Conservation (phyloP, 2,797 vertebrate genomes). For the Anguilla pacifica region DNA sequence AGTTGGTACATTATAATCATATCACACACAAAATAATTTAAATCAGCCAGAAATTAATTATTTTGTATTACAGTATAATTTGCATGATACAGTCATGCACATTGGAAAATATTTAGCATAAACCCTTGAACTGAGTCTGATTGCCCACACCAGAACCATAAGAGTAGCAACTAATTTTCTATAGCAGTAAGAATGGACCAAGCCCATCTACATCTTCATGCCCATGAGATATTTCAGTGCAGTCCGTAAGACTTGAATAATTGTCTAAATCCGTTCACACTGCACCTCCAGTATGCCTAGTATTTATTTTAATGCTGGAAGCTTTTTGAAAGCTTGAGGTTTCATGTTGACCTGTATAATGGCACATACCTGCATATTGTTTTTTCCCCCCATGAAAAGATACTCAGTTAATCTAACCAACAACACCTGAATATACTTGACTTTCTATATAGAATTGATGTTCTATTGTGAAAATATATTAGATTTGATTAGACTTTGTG, state of each 20-base stretch:
- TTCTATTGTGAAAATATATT: constrained; percentile 53
- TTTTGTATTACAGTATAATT: background rate
- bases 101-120: background rate
- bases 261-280: background rate
- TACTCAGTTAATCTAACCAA: constrained; percentile 27
- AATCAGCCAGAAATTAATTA: background rate
- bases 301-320: background rate
- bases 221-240: background rate
- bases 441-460: constrained; percentile 52
- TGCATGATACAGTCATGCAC: background rate
- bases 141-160: background rate
- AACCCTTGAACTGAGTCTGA: background rate
- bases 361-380: background rate
- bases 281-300: background rate
- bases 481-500: constrained; percentile 50
- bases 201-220: background rate
- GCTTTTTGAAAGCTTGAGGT: background rate
- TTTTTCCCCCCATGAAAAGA: background rate
- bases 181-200: background rate
- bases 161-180: background rate
- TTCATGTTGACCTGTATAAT: background rate
- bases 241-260: background rate
- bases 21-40: background rate
- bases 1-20: background rate
- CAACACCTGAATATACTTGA: constrained; percentile 36